These are phyloP conservation scores for Oscheius sp. DNA, from an alignment of 2,888 invertebrate genomes.

Conservation along the genomic window DNA sequence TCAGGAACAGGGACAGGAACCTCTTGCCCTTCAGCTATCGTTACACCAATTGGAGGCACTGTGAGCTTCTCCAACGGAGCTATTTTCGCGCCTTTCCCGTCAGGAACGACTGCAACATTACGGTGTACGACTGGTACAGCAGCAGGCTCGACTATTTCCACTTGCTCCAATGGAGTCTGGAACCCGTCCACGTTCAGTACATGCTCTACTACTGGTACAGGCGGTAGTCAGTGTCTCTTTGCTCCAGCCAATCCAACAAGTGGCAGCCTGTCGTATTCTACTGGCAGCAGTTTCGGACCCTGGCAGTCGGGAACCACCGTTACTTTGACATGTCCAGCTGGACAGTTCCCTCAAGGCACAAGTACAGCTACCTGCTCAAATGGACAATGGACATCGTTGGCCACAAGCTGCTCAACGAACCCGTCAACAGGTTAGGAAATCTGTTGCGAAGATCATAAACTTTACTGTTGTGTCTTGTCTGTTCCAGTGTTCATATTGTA, in stretches of 20 bases:
- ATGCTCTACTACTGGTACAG: slow-evolving; percentile 23
- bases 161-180: neutral
- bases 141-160: neutral
- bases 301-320: slow-evolving; percentile 44
- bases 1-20: neutral
- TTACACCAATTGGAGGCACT: slow-evolving; percentile 18
- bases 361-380: slow-evolving; percentile 41
- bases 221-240: slow-evolving; percentile 36
- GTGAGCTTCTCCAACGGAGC: slow-evolving; percentile 17
- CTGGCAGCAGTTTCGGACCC: slow-evolving; percentile 32
- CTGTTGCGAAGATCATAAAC: neutral
- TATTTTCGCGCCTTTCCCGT: neutral
- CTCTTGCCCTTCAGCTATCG: neutral
- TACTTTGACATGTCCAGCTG: slow-evolving; percentile 47
- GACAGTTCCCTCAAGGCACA: slow-evolving; percentile 41
- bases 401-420: slow-evolving; percentile 17
- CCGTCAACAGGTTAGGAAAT: slow-evolving; percentile 11
- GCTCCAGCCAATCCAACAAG: slow-evolving; percentile 48
- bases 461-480: neutral
- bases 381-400: slow-evolving; percentile 31
- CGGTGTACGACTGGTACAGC: slow-evolving; percentile 8
- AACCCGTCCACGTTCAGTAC: neutral
- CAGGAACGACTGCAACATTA: slow-evolving; percentile 3
- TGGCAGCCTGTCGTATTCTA: slow-evolving; percentile 46
- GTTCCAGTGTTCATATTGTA: neutral